Base-by-base conservation (phyloP, 2,113 vertebrate species). In the Canis aureus region DNA sequence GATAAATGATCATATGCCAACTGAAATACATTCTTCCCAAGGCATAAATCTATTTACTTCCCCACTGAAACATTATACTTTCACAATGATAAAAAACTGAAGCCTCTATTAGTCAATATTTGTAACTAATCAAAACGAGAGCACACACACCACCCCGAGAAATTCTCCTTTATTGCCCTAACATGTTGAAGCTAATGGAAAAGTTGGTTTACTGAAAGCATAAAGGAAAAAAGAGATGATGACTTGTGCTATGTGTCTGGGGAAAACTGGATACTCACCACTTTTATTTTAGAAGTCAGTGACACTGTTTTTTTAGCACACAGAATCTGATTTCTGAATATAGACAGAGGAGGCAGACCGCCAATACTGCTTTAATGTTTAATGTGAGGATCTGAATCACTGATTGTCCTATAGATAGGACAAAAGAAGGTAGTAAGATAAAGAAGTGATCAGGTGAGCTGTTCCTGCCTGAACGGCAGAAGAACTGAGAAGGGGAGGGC, bases 241-340 rank as follows among this genome's bases (percentile, higher is more conserved):
- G 57, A 91, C n/a, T 22, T 83, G 19, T 60, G 59, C 29, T 69
- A 20, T 49, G 16, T 67, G 94, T 93, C 73, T 79, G 22, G 51
- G 81, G 27, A 22, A 91, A 95, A 74, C 0, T 29, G 66, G 55
- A 32, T 2, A 62, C 19, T 66, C 49, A 11, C 15, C 66, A 43
- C n/a, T 11, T 38, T 73, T 23, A 88, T 23, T 38, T 78, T 16
- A 76, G 29, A 96, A 35, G 64, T 25, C 79, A 51, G 43, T 38
- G 51, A 66, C 22, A n/a, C 9, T 49, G 20, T 88, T 43, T 88
- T 76, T 88, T 95, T 5, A 83, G 43, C 43, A 64, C 25, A 88
- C 11, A 19, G 53, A 88, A 94, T 74, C 92, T 96, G 8, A 83
- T 78, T 95, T 86, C 86, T 66, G 95, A 97, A 96, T 43, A 59